Base-by-base conservation (phyloP, 2,888 invertebrate genomes). In the Pilophorus perplexus region DNA sequence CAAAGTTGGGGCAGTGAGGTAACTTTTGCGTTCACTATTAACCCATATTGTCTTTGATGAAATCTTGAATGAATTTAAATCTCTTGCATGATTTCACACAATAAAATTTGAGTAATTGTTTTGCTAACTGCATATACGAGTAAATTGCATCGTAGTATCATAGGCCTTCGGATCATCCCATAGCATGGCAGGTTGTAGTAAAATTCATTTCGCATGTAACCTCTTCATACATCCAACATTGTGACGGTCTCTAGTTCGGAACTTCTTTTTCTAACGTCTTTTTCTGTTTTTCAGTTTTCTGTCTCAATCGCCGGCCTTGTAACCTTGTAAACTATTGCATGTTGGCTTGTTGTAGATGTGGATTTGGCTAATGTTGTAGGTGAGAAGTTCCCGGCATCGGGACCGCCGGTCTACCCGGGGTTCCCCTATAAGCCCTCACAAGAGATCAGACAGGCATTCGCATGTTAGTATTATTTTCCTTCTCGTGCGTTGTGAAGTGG, bases 1-100 rank as follows among this genome's bases (percentile, higher is more conserved):
- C 87, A 87, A 72, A 44, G 62, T 12, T 87, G 87, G 87, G 81
- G 82, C 82, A 80, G 71, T 20, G 62, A 62, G 62, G 62, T 62
- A 46, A 62, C 37, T 2, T 10, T 25, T 50, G 22, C 3, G 78
- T n/a, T n/a, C n/a, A n/a, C n/a, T n/a, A n/a, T n/a, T n/a, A n/a
- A n/a, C n/a, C n/a, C n/a, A n/a, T n/a, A n/a, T n/a, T n/a, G n/a
- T n/a, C n/a, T n/a, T n/a, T n/a, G n/a, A n/a, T n/a, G n/a, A n/a
- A n/a, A n/a, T n/a, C n/a, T n/a, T n/a, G n/a, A n/a, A n/a, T n/a
- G n/a, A n/a, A n/a, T n/a, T n/a, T n/a, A n/a, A n/a, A n/a, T n/a
- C n/a, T n/a, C n/a, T n/a, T n/a, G n/a, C n/a, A n/a, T n/a, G n/a
- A n/a, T n/a, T n/a, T n/a, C n/a, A n/a, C n/a, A n/a, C n/a, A n/a